Evolutionary conservation across 2,888 invertebrate species (phyloP).

Genomic region (Pandemis cinnamomeana): DNA sequence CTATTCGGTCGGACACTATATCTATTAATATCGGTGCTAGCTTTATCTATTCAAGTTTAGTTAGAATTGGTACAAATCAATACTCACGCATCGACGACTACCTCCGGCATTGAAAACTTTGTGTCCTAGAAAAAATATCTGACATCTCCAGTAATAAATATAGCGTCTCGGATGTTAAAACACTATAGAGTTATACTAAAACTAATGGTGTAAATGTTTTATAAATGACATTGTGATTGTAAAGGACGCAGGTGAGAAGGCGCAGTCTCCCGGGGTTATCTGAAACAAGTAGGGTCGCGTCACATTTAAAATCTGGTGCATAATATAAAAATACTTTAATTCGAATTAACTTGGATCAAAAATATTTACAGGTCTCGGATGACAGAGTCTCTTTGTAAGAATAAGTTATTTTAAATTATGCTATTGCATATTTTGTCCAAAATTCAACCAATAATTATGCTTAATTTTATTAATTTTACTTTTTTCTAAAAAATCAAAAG

Average conservation of each 20-base stretch:
- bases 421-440: too few species aligned
- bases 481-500: too few species aligned
- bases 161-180: neutral
- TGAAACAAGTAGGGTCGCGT: conserved; percentile 19
- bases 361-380: too few species aligned
- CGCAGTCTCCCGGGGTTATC: conserved; percentile 10
- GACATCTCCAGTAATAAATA: neutral
- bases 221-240: conserved; percentile 30
- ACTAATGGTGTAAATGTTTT: neutral
- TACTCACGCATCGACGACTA: neutral
- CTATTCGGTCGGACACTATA: too few species aligned
- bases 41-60: neutral
- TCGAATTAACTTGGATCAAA: too few species aligned
- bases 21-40: too few species aligned
- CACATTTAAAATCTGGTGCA: neutral
- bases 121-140: neutral
- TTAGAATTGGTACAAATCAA: neutral
- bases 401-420: too few species aligned
- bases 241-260: neutral
- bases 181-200: neutral
- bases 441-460: too few species aligned
- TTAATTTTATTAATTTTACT: too few species aligned
- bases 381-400: too few species aligned
- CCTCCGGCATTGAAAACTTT: neutral
- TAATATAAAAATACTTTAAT: neutral